Evolutionary conservation across 1,140 invertebrate species (phyloP), one percentile per base, ranked within the genome.

Genomic region (Metopolophium dirhodum): DNA sequence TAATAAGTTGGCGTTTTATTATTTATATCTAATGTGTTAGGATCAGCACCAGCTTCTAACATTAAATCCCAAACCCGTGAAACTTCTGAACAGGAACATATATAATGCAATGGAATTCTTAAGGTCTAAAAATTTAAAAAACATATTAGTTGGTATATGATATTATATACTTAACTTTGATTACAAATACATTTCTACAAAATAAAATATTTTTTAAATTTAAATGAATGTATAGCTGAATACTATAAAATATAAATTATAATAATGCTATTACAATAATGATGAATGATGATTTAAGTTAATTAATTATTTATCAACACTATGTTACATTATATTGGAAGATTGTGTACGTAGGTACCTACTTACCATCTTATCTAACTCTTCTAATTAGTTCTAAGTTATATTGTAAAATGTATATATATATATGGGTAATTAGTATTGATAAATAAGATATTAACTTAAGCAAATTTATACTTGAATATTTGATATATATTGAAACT

Each of bases 1-100:
- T 98, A 98, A 95, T 97, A 97, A 86, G 96, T 96, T 0, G 97
- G 96, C 14, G 97, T 96, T 94, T 96, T 96, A 51, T 97, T 97
- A 86, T 96, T 96, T 91, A 96, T 96, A 95, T 98, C 97, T 91
- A 96, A 95, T 90, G 96, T 95, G 90, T 96, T 96, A 23, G 96
- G 95, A 95, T 97, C 96, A 94, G 97, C 97, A 47, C 97, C 97
- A 61, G 96, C 96, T 85, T 96, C 95, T 93, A 96, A 95, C 83
- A 98, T 95, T 88, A 97, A 94, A 94, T 96, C 96, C 95, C 97
- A 97, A 92, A 97, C 96, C 1, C 95, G 95, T 57, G 96, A 96
- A 35, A 96, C 96, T 94, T 97, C 96, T 90, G 96, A 96, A 94
- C 97, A 96, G 86, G 93, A 94, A 89, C 91, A 92, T 41, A 94